Percentiles rank a stretch among this genome's conserved stretches.
These are phyloP conservation scores for Phragmatobia fuliginosa DNA, from an alignment of 2,888 invertebrate genomes.

Conservation along the genomic window DNA sequence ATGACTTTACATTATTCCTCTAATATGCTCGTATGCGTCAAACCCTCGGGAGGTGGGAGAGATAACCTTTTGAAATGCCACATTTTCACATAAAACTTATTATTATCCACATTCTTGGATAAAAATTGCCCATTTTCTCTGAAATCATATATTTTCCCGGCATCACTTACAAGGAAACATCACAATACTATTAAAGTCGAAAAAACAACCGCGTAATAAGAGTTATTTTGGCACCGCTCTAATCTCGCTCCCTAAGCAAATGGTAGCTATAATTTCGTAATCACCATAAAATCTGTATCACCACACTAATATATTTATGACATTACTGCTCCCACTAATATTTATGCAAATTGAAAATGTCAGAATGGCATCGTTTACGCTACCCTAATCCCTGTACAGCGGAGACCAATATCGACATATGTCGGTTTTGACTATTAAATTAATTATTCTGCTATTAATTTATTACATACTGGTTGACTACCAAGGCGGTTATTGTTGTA, in stretches of 20 bases:
- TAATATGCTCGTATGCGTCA: conserved; percentile 57
- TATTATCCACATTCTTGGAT: conserved; percentile 50
- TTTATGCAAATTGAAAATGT: conserved; percentile 87
- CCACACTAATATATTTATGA: conserved; percentile 86
- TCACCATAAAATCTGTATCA: conserved; percentile 86
- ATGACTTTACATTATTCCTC: conserved; percentile 81
- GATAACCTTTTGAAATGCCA: conserved; percentile 58
- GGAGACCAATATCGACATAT: conserved; percentile 72
- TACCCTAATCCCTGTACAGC: conserved; percentile 73
- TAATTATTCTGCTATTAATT: conserved; percentile 33
- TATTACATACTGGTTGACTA: too few relatives aligned
- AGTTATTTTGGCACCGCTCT: conserved; percentile 54
- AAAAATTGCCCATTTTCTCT: conserved; percentile 45
- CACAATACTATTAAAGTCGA: conserved; percentile 23
- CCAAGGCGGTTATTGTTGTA: too few relatives aligned
- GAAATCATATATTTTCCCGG: conserved; percentile 38
- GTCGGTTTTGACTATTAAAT: conserved; percentile 59
- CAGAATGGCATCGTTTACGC: conserved; percentile 81
- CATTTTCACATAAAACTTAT: conserved; percentile 58
- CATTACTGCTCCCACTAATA: conserved; percentile 83
- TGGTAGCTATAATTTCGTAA: conserved; percentile 79
- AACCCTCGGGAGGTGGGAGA: conserved; percentile 58
- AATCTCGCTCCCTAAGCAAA: conserved; percentile 66
- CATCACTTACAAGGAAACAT: conserved; percentile 17
- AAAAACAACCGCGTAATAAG: conserved; percentile 35